A percentile compares a stretch with the other conserved stretches of the same genome.
Conservation (phyloP, 1,140 invertebrate species). For the Galendromus occidentalis region DNA sequence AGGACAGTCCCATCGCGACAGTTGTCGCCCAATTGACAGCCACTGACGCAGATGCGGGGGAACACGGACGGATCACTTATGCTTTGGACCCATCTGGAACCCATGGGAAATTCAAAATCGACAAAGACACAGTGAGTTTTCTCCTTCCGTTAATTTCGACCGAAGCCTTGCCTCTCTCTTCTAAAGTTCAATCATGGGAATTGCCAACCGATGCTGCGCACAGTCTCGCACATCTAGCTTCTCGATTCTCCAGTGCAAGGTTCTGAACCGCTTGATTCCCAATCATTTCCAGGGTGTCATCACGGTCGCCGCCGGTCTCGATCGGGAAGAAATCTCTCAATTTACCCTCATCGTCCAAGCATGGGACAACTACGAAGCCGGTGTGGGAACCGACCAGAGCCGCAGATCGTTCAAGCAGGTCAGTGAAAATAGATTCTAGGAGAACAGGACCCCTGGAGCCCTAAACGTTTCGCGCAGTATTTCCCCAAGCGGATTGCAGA, state of each 20-base stretch:
- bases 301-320: constrained; percentile 52
- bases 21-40: constrained; percentile 51
- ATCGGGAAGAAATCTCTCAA: constrained; percentile 50
- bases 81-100: constrained; percentile 61
- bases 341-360: constrained; percentile 72
- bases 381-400: constrained; percentile 66
- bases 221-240: too few species aligned
- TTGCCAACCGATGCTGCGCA: too few species aligned
- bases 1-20: constrained; percentile 48
- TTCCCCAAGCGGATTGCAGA: too few species aligned
- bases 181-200: too few species aligned
- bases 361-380: constrained; percentile 85
- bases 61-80: constrained; percentile 75
- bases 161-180: too few species aligned
- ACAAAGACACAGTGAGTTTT: constrained; percentile 41
- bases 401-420: constrained; percentile 78
- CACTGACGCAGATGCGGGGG: constrained; percentile 57
- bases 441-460: too few species aligned
- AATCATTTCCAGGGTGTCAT: constrained; percentile 46
- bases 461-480: too few species aligned
- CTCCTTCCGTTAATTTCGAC: too few species aligned
- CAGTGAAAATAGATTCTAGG: too few species aligned
- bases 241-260: too few species aligned
- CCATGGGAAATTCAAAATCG: constrained; percentile 41
- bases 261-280: too few species aligned